Conservation (phyloP, 2,113 vertebrate genomes). For the Lepus americanus region DNA sequence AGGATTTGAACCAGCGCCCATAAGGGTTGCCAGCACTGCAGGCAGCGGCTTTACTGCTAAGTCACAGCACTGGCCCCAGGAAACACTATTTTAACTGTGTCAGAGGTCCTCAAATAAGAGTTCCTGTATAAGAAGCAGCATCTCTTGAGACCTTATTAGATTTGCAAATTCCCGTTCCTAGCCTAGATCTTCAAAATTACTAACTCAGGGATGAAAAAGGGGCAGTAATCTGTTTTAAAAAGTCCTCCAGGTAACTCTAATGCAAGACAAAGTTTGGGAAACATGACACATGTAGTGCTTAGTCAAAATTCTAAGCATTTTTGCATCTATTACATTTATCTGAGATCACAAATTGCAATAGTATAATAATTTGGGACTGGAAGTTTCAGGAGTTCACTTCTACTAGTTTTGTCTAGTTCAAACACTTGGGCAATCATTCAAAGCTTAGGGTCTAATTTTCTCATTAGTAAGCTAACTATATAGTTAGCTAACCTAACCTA, state of each 20-base stretch:
- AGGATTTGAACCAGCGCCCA: too few relatives aligned
- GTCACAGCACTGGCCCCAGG: too few relatives aligned
- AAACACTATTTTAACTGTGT: not conserved
- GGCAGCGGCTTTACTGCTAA: too few relatives aligned
- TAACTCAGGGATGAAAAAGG: not conserved
- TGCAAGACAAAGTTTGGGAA: not conserved
- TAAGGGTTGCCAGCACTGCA: too few relatives aligned
- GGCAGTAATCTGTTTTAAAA: not conserved
- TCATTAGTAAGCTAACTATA: not conserved
- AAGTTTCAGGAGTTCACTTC: not conserved
- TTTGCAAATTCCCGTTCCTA: not conserved
- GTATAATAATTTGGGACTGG: not conserved
- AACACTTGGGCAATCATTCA: not conserved
- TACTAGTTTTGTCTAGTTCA: not conserved
- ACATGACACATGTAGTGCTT: not conserved
- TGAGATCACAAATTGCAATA: not conserved
- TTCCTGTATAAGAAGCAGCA: not conserved
- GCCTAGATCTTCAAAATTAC: not conserved
- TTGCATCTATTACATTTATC: not conserved
- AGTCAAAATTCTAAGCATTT: not conserved
- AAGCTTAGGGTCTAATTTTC: not conserved
- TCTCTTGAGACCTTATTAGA: not conserved
- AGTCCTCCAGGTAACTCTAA: not conserved
- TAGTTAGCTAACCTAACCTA: not conserved
- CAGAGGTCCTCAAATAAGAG: not conserved